A percentile compares a stretch with the other conserved stretches of the same genome.
These are phyloP conservation scores for Muntiacus muntjak DNA, from an alignment of 2,113 vertebrate genomes.

Conservation along the genomic window DNA sequence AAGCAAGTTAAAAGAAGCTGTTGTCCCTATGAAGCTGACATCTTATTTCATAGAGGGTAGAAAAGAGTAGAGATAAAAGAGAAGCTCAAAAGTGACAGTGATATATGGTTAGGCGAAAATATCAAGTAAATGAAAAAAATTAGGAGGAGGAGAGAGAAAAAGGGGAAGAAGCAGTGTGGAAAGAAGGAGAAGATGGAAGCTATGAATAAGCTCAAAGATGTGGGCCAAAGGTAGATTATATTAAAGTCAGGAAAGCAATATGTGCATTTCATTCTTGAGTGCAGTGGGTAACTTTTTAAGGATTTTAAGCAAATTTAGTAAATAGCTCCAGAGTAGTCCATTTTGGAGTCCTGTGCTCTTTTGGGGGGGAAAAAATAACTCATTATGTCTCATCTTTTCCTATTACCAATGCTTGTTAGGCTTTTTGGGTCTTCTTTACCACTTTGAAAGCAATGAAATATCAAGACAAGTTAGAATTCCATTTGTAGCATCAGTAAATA, in stretches of 20 bases:
- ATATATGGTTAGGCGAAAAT: not conserved
- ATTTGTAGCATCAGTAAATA: not conserved
- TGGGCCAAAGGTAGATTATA: not conserved
- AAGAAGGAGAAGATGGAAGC: not conserved
- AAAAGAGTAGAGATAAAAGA: not conserved
- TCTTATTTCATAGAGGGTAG: not conserved
- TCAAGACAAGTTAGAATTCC: not conserved
- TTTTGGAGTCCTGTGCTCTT: not conserved
- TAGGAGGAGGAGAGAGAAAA: not conserved
- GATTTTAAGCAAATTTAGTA: not conserved
- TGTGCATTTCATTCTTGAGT: not conserved
- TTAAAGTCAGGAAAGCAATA: not conserved
- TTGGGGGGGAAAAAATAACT: accelerated
- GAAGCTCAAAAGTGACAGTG: not conserved
- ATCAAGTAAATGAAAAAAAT: not conserved
- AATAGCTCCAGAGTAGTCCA: not conserved
- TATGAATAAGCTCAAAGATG: not conserved
- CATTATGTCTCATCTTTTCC: not conserved
- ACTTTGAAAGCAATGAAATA: not conserved
- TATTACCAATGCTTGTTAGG: not conserved
- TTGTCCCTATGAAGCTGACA: not conserved
- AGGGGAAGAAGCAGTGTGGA: not conserved
- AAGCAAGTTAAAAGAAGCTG: not conserved
- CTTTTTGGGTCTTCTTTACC: not conserved
- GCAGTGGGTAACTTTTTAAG: not conserved